Percentiles rank a stretch among this genome's conserved stretches.
phyloP scores from a whole-genome alignment of 2,113 vertebrate genomes.

The Geothlypis trichas region DNA sequence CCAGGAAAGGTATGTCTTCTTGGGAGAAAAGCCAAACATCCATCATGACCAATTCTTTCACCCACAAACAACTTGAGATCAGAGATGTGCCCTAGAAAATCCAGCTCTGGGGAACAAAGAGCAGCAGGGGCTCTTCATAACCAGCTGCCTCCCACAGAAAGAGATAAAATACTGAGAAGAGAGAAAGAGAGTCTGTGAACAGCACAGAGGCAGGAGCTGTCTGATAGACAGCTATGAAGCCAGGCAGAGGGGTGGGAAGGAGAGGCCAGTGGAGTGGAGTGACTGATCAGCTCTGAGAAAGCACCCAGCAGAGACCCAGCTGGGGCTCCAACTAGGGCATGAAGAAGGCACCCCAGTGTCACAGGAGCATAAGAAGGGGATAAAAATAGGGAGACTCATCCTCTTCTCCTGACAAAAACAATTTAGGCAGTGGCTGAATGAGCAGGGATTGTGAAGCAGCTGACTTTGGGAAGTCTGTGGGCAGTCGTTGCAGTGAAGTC shows the following conservation, averaged over 20 bases:
- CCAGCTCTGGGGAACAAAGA: neutral
- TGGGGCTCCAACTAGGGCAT: neutral
- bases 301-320: neutral
- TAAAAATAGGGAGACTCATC: neutral
- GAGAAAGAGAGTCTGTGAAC: neutral
- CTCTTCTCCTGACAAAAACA: neutral
- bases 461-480: neutral
- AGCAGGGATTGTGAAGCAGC: neutral
- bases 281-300: neutral
- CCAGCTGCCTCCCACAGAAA: neutral
- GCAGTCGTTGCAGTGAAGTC: neutral
- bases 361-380: neutral
- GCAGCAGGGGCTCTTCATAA: neutral
- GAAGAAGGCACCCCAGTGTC: neutral
- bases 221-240: neutral
- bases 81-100: neutral
- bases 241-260: neutral
- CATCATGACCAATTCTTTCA: neutral
- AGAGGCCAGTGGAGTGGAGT: neutral
- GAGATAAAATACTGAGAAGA: neutral
- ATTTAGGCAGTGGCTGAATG: neutral
- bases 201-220: neutral
- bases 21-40: neutral
- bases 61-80: neutral
- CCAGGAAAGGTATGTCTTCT: neutral